Percentiles rank a stretch among this genome's conserved stretches.
Evolutionary conservation across 2,113 vertebrate genomes (phyloP).

Genomic region (Leptosomus discolor): DNA sequence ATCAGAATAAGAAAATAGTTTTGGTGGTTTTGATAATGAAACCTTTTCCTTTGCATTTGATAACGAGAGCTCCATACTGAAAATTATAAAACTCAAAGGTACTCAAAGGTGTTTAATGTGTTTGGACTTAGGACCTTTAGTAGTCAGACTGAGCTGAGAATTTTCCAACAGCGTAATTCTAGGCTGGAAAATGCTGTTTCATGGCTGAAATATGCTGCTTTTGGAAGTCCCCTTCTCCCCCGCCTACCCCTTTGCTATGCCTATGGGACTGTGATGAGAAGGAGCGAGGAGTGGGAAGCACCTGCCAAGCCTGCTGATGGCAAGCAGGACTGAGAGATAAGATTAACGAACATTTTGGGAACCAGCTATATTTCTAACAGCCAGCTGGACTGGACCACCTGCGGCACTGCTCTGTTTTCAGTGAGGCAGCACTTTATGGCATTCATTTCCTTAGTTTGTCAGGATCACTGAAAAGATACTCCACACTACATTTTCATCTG

Average conservation of each 20-base stretch:
- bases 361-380: neutral
- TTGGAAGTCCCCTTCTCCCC: neutral
- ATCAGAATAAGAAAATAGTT: neutral
- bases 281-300: accelerated
- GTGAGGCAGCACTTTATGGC: neutral
- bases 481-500: neutral
- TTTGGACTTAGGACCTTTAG: neutral
- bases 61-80: neutral
- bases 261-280: neutral
- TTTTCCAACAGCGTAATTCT: neutral
- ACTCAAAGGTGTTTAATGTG: neutral
- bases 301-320: neutral
- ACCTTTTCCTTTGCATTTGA: neutral
- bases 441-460: neutral
- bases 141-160: neutral
- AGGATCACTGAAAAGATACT: neutral
- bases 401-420: neutral
- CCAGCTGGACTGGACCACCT: neutral
- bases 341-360: neutral
- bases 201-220: neutral
- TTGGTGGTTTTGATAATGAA: neutral
- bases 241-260: neutral
- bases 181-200: neutral
- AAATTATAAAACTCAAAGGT: neutral
- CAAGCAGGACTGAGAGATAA: neutral